phyloP scores from a whole-genome alignment of 2,888 invertebrate species.

The Macrophya alboannulata region DNA sequence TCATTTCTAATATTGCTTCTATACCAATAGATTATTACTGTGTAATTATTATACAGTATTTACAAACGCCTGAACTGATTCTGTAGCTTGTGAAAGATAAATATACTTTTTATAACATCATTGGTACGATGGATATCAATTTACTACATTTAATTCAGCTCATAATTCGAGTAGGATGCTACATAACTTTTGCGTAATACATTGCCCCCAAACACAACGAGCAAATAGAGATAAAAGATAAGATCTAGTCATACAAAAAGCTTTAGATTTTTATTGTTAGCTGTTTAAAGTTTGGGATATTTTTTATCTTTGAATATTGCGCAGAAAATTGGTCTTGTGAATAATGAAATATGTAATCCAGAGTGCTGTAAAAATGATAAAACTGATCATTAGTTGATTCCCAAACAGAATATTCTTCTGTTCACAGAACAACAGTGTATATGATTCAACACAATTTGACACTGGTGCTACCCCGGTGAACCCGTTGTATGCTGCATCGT shows the following conservation, averaged over 20 bases:
- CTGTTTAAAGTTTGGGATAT: neutral
- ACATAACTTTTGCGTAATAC: neutral
- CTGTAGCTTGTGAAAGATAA: neutral
- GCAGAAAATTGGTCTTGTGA: neutral
- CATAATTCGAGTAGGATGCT: neutral
- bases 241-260: neutral
- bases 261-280: neutral
- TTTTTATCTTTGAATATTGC: constrained; percentile 1
- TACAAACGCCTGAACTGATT: neutral
- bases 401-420: constrained; percentile 65
- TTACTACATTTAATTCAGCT: constrained; percentile 42
- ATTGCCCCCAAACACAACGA: neutral
- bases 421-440: constrained; percentile 87
- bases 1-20: neutral
- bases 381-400: constrained; percentile 35
- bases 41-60: neutral
- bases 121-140: constrained; percentile 10
- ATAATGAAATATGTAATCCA: neutral
- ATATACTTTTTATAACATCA: neutral
- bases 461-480: constrained; percentile 85
- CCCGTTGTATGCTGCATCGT: constrained; percentile 86
- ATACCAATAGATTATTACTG: neutral
- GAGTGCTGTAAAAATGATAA: constrained; percentile 17
- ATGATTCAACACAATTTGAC: constrained; percentile 88
- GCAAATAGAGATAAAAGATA: constrained; percentile 4